A percentile compares a stretch with the other conserved stretches of the same genome.
phyloP scores from a whole-genome alignment of 1,140 invertebrate genomes.

The Lasaia peninsularis region DNA sequence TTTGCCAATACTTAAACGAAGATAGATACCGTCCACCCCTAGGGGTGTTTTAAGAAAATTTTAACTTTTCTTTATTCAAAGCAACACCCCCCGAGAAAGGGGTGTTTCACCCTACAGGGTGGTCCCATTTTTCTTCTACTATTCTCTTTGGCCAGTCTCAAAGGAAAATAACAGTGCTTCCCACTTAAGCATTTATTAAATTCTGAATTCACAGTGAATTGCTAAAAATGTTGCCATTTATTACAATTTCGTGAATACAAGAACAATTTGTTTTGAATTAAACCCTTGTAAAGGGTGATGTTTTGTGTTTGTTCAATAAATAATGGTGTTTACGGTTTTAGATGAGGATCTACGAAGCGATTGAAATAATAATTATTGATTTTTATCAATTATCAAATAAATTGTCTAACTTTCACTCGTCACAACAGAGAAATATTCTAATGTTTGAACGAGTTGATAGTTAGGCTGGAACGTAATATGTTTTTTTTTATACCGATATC shows the following conservation, averaged over 20 bases:
- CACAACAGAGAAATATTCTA: no score
- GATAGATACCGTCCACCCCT: slow-evolving; percentile 53
- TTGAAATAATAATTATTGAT: background rate
- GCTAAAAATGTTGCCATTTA: slow-evolving; percentile 54
- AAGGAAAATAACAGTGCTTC: slow-evolving; percentile 59
- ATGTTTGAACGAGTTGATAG: no score
- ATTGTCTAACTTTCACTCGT: no score
- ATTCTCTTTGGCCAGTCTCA: slow-evolving; percentile 66
- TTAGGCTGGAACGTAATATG: no score
- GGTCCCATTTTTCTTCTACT: slow-evolving; percentile 62
- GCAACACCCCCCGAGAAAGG: slow-evolving; percentile 39
- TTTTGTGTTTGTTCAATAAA: slow-evolving; percentile 12
- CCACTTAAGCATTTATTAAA: slow-evolving; percentile 66
- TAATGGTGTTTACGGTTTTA: background rate
- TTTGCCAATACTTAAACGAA: slow-evolving; percentile 72
- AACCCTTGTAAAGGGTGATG: background rate
- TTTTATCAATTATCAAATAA: no score
- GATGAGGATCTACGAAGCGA: background rate
- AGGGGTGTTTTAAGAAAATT: slow-evolving; percentile 70
- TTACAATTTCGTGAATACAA: slow-evolving; percentile 30
- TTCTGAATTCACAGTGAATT: slow-evolving; percentile 57
- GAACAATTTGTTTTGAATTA: slow-evolving; percentile 25
- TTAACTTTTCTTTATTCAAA: slow-evolving; percentile 74
- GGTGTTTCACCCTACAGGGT: slow-evolving; percentile 31
- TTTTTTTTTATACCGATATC: no score